Conservation (phyloP, 2,113 vertebrate species). For the Saguinus midas region DNA sequence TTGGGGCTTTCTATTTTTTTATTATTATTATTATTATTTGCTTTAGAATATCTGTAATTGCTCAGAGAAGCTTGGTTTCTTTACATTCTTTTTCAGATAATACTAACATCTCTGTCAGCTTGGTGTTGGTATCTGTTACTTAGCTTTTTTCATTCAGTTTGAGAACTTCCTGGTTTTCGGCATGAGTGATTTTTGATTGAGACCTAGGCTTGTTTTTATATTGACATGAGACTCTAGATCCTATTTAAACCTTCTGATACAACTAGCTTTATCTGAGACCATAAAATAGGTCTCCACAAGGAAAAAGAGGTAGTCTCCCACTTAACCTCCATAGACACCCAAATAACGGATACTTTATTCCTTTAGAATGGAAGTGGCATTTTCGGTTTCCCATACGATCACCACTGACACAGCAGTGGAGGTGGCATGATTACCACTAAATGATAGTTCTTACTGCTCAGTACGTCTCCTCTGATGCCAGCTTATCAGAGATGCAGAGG, state of each 20-base stretch:
- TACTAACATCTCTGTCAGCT: not conserved
- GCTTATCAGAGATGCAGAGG: not conserved
- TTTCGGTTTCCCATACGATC: not conserved
- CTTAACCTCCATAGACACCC: not conserved
- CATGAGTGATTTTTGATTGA: not conserved
- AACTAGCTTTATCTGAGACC: not conserved
- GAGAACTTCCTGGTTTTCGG: not conserved
- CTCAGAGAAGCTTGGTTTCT: not conserved
- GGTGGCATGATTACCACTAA: not conserved
- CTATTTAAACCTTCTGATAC: not conserved
- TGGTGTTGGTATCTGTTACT: not conserved
- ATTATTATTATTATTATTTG: too few relatives aligned
- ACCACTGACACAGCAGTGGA: too few relatives aligned
- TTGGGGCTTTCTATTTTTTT: not conserved
- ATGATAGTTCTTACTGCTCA: not conserved
- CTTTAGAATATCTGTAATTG: not conserved
- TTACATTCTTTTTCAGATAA: not conserved
- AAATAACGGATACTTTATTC: not conserved
- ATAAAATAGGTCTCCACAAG: not conserved
- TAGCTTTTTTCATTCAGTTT: not conserved
- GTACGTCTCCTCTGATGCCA: not conserved
- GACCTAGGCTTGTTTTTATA: not conserved
- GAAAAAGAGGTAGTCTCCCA: not conserved
- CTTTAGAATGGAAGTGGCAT: rapidly evolving
- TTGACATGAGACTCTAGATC: not conserved